Evolutionary conservation across 1,140 invertebrate species (phyloP).

Genomic region (Eueides isabella): DNA sequence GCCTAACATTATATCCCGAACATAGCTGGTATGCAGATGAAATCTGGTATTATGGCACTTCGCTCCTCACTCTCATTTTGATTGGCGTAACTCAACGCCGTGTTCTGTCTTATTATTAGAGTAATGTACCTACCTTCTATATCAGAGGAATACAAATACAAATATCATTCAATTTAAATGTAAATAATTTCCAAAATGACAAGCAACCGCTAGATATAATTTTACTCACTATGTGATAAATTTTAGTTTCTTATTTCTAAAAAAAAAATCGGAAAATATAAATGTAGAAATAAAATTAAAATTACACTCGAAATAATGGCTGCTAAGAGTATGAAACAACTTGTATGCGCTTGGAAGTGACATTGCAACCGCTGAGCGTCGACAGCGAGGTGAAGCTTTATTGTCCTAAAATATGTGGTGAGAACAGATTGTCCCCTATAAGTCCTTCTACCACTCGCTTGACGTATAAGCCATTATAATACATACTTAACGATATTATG

Average conservation of each 20-base stretch:
- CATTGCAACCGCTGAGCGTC: neutral
- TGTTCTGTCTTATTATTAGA: too few relatives aligned
- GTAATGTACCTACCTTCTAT: too few relatives aligned
- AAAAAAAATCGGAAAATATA: neutral
- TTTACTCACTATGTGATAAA: too few relatives aligned
- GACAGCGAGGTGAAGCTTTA: neutral
- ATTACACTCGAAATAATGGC: conserved; percentile 6
- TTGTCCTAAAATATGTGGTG: conserved; percentile 2
- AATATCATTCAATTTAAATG: too few relatives aligned
- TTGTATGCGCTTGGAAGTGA: conserved; percentile 9
- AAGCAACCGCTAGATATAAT: neutral
- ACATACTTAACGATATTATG: neutral
- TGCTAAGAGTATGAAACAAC: neutral
- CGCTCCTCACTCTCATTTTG: too few relatives aligned
- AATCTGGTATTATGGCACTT: too few relatives aligned
- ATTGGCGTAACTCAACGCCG: too few relatives aligned
- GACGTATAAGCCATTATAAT: neutral
- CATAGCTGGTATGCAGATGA: too few relatives aligned
- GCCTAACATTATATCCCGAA: too few relatives aligned
- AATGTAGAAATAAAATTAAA: neutral
- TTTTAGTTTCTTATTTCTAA: neutral
- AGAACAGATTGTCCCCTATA: neutral
- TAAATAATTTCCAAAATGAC: neutral
- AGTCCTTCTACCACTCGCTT: neutral
- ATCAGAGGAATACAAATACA: too few relatives aligned